Evolutionary conservation across 2,113 vertebrate genomes (phyloP).

Genomic region (Oncorhynchus masou): DNA sequence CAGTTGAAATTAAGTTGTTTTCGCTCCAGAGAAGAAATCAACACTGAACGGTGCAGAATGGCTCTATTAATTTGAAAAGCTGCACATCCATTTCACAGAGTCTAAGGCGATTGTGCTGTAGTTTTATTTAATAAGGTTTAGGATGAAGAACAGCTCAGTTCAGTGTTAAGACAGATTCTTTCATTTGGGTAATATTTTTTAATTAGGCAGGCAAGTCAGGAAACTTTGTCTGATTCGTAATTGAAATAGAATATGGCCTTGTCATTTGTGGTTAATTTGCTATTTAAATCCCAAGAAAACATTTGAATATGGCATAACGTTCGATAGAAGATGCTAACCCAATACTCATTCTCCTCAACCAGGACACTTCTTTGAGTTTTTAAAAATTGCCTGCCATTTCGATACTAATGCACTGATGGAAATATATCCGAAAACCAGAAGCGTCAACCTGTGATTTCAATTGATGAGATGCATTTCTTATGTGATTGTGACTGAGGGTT

Average conservation of each 20-base stretch:
- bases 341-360: not conserved
- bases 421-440: not conserved
- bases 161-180: constrained; percentile 43
- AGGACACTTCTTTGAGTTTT: too few species aligned
- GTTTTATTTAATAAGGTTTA: constrained; percentile 49
- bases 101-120: constrained; percentile 40
- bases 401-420: not conserved
- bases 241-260: constrained; percentile 44
- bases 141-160: constrained; percentile 41
- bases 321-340: not conserved
- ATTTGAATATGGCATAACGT: constrained; percentile 24
- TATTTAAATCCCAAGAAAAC: constrained; percentile 17
- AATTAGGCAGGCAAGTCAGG: constrained; percentile 44
- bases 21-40: constrained; percentile 45
- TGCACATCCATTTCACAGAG: not conserved
- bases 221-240: constrained; percentile 56
- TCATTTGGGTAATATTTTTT: constrained; percentile 54
- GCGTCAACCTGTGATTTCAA: too few species aligned
- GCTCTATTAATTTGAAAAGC: not conserved
- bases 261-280: constrained; percentile 26
- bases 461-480: too few species aligned
- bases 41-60: constrained; percentile 12
- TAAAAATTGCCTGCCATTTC: too few species aligned
- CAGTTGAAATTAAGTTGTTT: not conserved
- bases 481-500: too few species aligned